phyloP scores from a whole-genome alignment of 2,797 vertebrate species.

The Pteropus rufus region DNA sequence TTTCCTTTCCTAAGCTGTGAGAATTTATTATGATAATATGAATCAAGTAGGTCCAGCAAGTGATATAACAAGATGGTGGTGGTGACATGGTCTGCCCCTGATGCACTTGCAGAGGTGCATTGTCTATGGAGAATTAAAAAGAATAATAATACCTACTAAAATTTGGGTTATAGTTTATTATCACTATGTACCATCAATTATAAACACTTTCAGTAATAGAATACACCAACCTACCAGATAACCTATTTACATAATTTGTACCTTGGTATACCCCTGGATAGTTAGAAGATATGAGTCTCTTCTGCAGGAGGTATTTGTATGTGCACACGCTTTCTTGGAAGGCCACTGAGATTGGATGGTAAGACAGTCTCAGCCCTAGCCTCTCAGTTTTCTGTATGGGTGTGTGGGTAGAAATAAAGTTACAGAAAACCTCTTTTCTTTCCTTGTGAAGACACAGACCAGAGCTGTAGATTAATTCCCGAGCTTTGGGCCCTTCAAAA shows the following conservation, averaged over 20 bases:
- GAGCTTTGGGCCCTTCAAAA: background rate
- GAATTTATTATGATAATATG: background rate
- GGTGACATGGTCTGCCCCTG: background rate
- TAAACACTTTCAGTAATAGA: background rate
- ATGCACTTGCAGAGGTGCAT: no score
- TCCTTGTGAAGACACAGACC: background rate
- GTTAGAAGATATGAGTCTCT: background rate
- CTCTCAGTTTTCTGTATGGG: background rate
- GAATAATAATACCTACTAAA: background rate
- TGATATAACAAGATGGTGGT: no score
- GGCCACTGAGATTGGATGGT: background rate
- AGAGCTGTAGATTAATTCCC: background rate
- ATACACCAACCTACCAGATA: background rate
- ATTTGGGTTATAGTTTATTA: background rate
- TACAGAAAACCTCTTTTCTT: background rate
- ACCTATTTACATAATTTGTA: background rate
- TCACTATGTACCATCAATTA: background rate
- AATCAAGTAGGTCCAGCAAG: background rate
- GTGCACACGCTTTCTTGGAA: background rate
- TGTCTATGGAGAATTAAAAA: background rate
- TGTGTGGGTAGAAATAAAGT: background rate
- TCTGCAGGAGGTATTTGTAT: background rate
- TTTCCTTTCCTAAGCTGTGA: background rate
- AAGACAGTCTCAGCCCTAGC: background rate
- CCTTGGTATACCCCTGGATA: background rate